A percentile compares a stretch with the other conserved stretches of the same genome.
phyloP scores from a whole-genome alignment of 2,888 invertebrate species.

The Lycia hirtaria region DNA sequence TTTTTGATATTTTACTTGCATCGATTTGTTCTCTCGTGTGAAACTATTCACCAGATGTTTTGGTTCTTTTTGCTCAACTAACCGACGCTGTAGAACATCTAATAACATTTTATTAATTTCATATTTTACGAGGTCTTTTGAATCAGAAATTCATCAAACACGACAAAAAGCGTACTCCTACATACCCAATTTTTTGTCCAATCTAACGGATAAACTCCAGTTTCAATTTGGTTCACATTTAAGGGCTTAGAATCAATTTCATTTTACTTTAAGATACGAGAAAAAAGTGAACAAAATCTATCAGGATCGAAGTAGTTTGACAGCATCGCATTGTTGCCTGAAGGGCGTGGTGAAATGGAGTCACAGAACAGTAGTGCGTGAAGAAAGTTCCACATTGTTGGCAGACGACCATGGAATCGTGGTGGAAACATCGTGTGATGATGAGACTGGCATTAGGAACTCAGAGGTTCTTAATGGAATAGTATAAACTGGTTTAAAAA shows the following conservation, averaged over 20 bases:
- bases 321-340: conserved; percentile 71
- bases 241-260: conserved; percentile 73
- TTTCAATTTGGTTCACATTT: conserved; percentile 61
- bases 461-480: conserved; percentile 57
- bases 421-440: conserved; percentile 50
- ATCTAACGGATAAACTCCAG: conserved; percentile 48
- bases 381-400: conserved; percentile 72
- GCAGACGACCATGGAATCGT: conserved; percentile 67
- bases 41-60: not conserved
- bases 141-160: conserved; percentile 26
- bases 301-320: conserved; percentile 77
- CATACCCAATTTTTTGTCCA: conserved; percentile 50
- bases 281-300: conserved; percentile 79
- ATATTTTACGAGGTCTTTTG: conserved; percentile 10
- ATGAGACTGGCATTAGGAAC: conserved; percentile 49
- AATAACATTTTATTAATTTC: not conserved
- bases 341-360: conserved; percentile 74
- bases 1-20: conserved; percentile 42
- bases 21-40: conserved; percentile 11
- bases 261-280: conserved; percentile 66
- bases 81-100: not conserved
- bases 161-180: conserved; percentile 42
- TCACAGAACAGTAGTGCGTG: conserved; percentile 72
- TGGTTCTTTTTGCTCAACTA: not conserved
- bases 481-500: not conserved